Percentiles rank a stretch among this genome's conserved stretches.
These are phyloP conservation scores for Drosophila lowei DNA, from an alignment of 1,140 invertebrate genomes.

Conservation along the genomic window DNA sequence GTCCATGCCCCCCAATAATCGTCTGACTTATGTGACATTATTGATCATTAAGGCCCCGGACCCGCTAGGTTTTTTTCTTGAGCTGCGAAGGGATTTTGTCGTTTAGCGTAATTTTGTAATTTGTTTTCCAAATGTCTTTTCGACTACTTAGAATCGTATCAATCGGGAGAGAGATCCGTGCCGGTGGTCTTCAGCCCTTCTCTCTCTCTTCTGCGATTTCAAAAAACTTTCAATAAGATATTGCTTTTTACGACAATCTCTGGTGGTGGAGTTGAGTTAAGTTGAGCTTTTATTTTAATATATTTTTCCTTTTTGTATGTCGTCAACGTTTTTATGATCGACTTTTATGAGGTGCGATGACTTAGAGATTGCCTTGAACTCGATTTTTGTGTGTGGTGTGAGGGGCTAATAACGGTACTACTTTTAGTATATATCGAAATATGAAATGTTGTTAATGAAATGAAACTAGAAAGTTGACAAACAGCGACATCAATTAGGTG, in stretches of 20 bases:
- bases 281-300: slow-evolving; percentile 63
- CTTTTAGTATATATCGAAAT: slow-evolving; percentile 48
- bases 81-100: slow-evolving; percentile 37
- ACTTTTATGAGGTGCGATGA: slow-evolving; percentile 78
- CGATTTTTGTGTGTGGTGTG: slow-evolving; percentile 36
- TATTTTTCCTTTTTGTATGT: slow-evolving; percentile 29
- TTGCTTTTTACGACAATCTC: slow-evolving; percentile 53
- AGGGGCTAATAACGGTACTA: slow-evolving; percentile 64
- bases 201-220: slow-evolving; percentile 22
- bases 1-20: slow-evolving; percentile 54
- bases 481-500: slow-evolving; percentile 26
- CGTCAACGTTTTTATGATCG: slow-evolving; percentile 59
- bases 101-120: slow-evolving; percentile 78
- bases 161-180: slow-evolving; percentile 26
- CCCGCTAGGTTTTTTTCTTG: slow-evolving; percentile 39
- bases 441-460: slow-evolving; percentile 54
- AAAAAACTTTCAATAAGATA: slow-evolving; percentile 58
- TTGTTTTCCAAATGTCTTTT: slow-evolving; percentile 67
- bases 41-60: slow-evolving; percentile 60
- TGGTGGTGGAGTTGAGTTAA: slow-evolving; percentile 19
- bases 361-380: slow-evolving; percentile 79
- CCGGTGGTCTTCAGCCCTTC: slow-evolving; percentile 51
- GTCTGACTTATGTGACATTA: slow-evolving; percentile 77
- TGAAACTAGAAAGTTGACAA: slow-evolving; percentile 55
- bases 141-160: slow-evolving; percentile 70